Evolutionary conservation across 2,797 vertebrate species (phyloP), one percentile per base, ranked within the genome.

Genomic region (Schizopygopsis malacanthus): DNA sequence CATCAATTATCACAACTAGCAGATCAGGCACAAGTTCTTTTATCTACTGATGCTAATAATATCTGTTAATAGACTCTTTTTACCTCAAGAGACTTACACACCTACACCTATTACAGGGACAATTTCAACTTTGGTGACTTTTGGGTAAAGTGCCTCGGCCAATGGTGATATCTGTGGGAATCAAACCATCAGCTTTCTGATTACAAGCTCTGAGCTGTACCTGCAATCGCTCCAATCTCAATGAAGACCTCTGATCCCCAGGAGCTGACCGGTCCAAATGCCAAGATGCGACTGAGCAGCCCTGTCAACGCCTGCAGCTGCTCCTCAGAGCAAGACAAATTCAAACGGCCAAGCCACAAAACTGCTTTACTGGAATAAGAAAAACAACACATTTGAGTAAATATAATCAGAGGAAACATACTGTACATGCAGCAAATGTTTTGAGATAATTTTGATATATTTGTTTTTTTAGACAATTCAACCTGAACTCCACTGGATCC

Each of bases 401-500:
- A 37, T n/a, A 0, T 6, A 13, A n/a, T 4, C 22, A 2, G 16
- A 71, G 56, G 18, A 37, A 79, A 54, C 41, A 61, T 7, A 45
- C 43, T 45, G 10, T 45, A n/a, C 16, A 33, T 25, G 16, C 7
- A 67, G 20, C 2, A 15, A 4, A 33, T 28, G 28, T 50, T 63
- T 12, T 63, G 4, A 43, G 22, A 69, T 16, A 67, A 37, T 70
- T 91, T 90, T 88, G 54, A 59, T n/a, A 18, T 18, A 6, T 52
- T n/a, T 1, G 9, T 65, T 65, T 11, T 22, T 16, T 50, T 9
- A 54, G 13, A 65, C 18, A 73, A 45, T 71, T 90, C 91, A 89
- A 96, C 96, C 96, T 94, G 89, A 96, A 96, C 91, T 96, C 95
- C 20, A 95, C 88, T 1, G 94, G 91, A 67, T 95, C 95, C 39